phyloP scores from a whole-genome alignment of 2,113 vertebrate species.

The Murina feae region DNA sequence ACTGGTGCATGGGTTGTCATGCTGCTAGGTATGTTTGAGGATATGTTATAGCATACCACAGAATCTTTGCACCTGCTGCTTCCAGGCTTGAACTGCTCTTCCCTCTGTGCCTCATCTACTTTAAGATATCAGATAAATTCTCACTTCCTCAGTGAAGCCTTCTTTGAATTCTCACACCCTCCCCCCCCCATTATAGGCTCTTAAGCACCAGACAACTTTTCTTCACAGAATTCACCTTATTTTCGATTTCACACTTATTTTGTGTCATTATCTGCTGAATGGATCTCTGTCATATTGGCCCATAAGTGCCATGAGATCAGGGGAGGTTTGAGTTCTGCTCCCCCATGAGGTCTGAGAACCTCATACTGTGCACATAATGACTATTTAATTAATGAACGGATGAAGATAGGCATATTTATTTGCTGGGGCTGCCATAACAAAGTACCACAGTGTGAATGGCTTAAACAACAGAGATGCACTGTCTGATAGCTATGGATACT shows the following conservation, averaged over 20 bases:
- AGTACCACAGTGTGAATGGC: neutral
- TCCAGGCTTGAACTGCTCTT: neutral
- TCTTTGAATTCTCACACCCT: neutral
- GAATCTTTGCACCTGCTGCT: neutral
- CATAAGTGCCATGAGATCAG: neutral
- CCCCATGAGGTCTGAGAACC: neutral
- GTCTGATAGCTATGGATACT: neutral
- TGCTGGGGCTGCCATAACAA: neutral
- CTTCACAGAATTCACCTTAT: neutral
- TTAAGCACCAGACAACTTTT: neutral
- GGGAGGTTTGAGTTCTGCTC: neutral
- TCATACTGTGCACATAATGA: neutral
- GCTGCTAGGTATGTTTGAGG: no score
- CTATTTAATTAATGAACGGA: neutral
- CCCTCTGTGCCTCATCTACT: neutral
- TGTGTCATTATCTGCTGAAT: neutral
- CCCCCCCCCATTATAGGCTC: neutral
- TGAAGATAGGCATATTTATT: neutral
- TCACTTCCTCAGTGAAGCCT: neutral
- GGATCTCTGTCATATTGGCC: neutral
- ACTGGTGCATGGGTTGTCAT: neutral
- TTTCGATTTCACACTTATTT: neutral
- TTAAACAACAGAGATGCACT: neutral
- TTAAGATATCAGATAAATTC: neutral
- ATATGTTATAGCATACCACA: neutral